Conservation (phyloP, 2,797 vertebrate genomes). For the Cuculus canorus region DNA sequence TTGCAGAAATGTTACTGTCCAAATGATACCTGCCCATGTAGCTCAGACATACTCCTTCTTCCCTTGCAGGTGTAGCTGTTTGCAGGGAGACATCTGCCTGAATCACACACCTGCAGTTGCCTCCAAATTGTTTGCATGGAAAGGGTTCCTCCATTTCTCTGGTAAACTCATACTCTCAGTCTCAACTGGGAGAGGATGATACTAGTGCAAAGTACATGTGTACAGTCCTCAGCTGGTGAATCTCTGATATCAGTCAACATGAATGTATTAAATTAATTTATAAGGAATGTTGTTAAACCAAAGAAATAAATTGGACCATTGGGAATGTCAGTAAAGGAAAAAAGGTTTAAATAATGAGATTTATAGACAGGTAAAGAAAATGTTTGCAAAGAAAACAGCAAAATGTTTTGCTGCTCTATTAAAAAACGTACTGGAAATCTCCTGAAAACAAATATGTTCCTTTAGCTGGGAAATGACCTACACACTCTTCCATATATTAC, state of each 20-base stretch:
- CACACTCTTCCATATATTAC: background rate
- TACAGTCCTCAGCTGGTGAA: background rate
- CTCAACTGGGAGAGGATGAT: background rate
- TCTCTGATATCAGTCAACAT: background rate
- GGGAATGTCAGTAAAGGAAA: background rate
- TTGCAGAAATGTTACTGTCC: background rate
- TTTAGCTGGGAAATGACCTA: background rate
- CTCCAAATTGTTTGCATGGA: background rate
- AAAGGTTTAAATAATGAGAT: background rate
- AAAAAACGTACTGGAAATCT: background rate
- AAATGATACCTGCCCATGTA: background rate
- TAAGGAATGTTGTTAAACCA: background rate
- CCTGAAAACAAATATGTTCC: background rate
- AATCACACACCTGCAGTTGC: background rate
- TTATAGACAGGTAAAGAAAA: background rate
- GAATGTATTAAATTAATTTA: background rate
- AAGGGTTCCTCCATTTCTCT: background rate
- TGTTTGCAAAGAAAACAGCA: background rate
- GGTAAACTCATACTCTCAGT: background rate
- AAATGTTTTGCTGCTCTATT: background rate
- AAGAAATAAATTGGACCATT: background rate
- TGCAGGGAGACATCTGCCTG: background rate
- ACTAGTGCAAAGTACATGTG: accelerated
- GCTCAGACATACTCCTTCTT: background rate
- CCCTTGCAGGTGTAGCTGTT: background rate